Evolutionary conservation across 2,888 invertebrate species (phyloP).

Genomic region (Siphonodentalium dalli): DNA sequence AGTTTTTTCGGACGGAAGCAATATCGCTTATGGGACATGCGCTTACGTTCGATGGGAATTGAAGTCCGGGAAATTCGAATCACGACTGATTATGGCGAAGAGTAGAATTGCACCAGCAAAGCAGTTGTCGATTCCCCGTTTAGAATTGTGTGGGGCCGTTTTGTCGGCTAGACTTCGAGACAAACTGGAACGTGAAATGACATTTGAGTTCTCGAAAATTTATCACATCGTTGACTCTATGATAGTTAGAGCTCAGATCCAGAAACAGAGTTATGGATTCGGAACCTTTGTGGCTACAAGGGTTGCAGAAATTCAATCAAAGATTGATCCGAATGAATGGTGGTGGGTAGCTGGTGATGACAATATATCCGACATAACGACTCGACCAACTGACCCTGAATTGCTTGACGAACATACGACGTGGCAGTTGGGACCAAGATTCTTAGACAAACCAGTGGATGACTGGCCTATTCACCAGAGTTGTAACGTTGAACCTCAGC

Average conservation of each 20-base stretch:
- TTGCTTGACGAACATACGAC: too few species aligned
- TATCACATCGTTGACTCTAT: slow-evolving; percentile 5
- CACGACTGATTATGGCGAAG: background rate
- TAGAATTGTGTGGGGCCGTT: slow-evolving; percentile 5
- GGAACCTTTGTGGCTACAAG: slow-evolving; percentile 5
- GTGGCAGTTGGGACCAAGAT: too few species aligned
- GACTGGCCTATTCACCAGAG: too few species aligned
- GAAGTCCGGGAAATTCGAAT: background rate
- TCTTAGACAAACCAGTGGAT: too few species aligned
- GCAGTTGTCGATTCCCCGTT: slow-evolving; percentile 2
- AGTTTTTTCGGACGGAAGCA: slow-evolving; percentile 5
- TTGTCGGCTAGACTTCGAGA: background rate
- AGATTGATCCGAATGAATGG: too few species aligned
- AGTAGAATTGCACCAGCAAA: background rate
- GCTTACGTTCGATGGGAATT: slow-evolving; percentile 4
- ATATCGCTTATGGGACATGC: slow-evolving; percentile 1
- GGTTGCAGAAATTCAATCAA: slow-evolving; percentile 1
- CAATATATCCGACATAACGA: too few species aligned
- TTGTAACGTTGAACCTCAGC: too few species aligned
- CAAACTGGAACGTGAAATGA: background rate
- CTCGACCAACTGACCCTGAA: too few species aligned
- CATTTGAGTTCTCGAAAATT: background rate
- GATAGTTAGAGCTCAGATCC: slow-evolving; percentile 9
- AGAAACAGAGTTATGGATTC: slow-evolving; percentile 6
- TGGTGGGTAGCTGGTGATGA: too few species aligned